Evolutionary conservation across 1,140 invertebrate species (phyloP).

Genomic region (Scaptomyza pallida): DNA sequence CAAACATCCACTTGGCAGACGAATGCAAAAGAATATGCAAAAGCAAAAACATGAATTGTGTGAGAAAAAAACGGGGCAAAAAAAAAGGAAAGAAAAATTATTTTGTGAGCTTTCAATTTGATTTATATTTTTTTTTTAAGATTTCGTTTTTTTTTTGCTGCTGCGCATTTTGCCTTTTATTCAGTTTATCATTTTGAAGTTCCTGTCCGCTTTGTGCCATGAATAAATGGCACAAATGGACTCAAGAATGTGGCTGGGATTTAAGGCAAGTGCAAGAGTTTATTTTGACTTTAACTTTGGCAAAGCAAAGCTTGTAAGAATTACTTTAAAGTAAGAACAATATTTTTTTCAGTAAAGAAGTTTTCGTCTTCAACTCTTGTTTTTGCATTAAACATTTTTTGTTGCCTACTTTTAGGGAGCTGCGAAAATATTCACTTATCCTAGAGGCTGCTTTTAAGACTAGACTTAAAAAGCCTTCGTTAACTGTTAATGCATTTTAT

Average conservation of each 20-base stretch:
- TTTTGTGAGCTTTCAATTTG: neutral
- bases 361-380: too few species aligned
- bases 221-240: neutral
- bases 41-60: neutral
- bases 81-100: neutral
- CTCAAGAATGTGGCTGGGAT: neutral
- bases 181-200: neutral
- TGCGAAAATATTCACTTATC: neutral
- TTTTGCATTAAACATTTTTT: neutral
- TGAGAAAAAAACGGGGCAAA: neutral
- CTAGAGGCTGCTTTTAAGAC: too few species aligned
- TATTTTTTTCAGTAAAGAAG: too few species aligned
- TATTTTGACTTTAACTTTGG: too few species aligned
- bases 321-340: too few species aligned
- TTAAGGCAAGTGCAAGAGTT: too few species aligned
- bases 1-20: slow-evolving; percentile 5
- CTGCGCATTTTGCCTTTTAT: neutral
- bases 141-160: neutral
- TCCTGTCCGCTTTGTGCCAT: neutral
- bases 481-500: neutral
- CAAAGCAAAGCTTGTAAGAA: too few species aligned
- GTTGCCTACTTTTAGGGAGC: neutral
- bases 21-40: neutral
- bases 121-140: neutral
- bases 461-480: neutral